These are phyloP conservation scores for Dryobota labecula DNA, from an alignment of 2,888 invertebrate species.

Conservation along the genomic window DNA sequence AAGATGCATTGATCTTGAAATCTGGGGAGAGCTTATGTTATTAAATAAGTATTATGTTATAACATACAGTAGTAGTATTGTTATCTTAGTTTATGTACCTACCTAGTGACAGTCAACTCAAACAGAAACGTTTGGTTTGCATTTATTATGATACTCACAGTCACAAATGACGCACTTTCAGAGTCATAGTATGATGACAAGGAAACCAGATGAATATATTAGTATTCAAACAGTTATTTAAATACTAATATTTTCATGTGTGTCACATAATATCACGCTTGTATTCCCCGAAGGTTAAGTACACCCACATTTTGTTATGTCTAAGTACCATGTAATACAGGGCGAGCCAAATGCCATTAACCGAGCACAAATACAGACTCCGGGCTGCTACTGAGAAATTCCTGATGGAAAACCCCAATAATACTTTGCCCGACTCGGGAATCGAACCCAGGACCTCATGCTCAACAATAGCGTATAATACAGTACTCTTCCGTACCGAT, in stretches of 20 bases:
- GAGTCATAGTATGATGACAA: neutral
- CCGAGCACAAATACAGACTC: neutral
- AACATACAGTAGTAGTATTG: neutral
- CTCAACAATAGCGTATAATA: neutral
- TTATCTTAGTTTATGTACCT: slow-evolving; percentile 31
- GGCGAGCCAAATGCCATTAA: neutral
- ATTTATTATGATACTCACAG: neutral
- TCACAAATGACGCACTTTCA: slow-evolving; percentile 10
- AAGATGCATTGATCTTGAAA: slow-evolving; percentile 16
- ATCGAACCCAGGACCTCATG: neutral
- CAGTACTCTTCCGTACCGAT: neutral
- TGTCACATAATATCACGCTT: neutral
- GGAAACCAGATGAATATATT: neutral
- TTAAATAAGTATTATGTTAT: slow-evolving; percentile 14
- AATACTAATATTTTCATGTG: no score
- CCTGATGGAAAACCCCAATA: neutral
- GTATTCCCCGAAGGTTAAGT: neutral
- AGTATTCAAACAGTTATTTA: neutral
- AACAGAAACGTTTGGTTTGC: slow-evolving; percentile 23
- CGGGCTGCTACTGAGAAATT: neutral
- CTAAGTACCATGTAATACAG: neutral
- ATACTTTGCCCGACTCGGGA: neutral
- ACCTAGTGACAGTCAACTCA: neutral
- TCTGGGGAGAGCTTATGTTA: slow-evolving; percentile 20
- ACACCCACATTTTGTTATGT: neutral